Base-by-base conservation (phyloP, 2,888 invertebrate species). In the Diaprepes abbreviatus region DNA sequence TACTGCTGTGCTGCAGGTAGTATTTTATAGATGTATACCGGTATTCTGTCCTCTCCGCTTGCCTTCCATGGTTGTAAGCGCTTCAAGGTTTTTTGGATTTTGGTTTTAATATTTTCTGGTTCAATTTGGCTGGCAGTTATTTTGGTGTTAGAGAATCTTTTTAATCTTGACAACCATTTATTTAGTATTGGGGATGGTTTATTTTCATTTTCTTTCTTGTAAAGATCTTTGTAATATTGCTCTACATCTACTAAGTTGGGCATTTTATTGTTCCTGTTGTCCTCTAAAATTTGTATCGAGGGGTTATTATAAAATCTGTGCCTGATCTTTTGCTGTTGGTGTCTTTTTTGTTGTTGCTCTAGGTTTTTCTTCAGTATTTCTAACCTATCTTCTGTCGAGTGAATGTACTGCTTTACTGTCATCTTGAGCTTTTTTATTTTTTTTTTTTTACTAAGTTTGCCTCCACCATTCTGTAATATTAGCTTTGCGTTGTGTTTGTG, bases 41-140 rank as follows among this genome's bases (percentile, higher is more conserved):
- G 73, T 21, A 72, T 74, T 35, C 57, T 31, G 62, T 72, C 72
- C 5, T 72, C 73, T n/a, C 73, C 73, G 3, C 73, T 59, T 12
- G 73, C n/a, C n/a, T 70, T 70, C 66, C 70, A 66, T 0, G 70
- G 66, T n/a, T n/a, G n/a, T n/a, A n/a, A n/a, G n/a, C n/a, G n/a
- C n/a, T n/a, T n/a, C n/a, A n/a, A n/a, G n/a, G n/a, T n/a, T n/a
- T n/a, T n/a, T n/a, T n/a, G n/a, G n/a, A n/a, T n/a, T n/a, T n/a
- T n/a, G n/a, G n/a, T n/a, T n/a, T n/a, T n/a, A n/a, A n/a, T n/a
- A n/a, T n/a, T n/a, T n/a, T 10, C 50, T 38, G n/a, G 50, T 36
- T 64, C 16, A n/a, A 65, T 33, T 62, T 74, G 65, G 0, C 57
- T 31, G 0, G 59, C 50, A 5, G 43, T 54, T 5, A 54, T n/a